Evolutionary conservation across 2,888 invertebrate species (phyloP).

Genomic region (Eristalinus sepulchralis): DNA sequence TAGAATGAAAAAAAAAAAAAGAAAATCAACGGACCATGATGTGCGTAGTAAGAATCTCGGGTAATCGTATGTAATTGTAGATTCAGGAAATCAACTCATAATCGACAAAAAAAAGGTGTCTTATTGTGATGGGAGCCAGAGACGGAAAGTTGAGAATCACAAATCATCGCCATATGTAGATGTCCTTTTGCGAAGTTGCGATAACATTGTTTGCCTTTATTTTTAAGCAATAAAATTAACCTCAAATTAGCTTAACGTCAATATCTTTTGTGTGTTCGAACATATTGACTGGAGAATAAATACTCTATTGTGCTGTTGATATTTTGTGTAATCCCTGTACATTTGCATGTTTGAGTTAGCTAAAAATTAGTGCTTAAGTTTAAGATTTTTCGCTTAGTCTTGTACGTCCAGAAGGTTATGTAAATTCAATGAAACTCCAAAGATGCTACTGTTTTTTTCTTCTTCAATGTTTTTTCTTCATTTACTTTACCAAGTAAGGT

Average conservation of each 20-base stretch:
- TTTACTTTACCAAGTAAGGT: conserved; percentile 65
- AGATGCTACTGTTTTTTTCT: conserved; percentile 30
- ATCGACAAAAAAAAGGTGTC: conserved; percentile 40
- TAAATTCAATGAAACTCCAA: conserved; percentile 38
- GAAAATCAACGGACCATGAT: conserved; percentile 56
- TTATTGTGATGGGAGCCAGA: conserved; percentile 37
- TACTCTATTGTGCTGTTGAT: too few species aligned
- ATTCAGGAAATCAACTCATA: conserved; percentile 61
- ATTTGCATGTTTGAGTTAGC: too few species aligned
- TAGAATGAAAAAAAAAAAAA: conserved; percentile 29
- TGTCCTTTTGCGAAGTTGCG: not conserved
- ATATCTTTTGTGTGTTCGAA: too few species aligned
- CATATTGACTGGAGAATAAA: too few species aligned
- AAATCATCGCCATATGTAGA: not conserved
- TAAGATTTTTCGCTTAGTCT: not conserved
- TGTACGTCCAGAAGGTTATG: not conserved
- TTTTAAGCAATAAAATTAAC: too few species aligned
- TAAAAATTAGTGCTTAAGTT: not conserved
- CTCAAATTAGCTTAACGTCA: too few species aligned
- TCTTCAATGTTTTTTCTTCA: conserved; percentile 30
- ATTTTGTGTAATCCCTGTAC: too few species aligned
- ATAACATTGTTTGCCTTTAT: not conserved
- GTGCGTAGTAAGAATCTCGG: conserved; percentile 64
- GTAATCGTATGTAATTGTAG: conserved; percentile 68
- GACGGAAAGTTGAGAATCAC: not conserved